Evolutionary conservation across 2,888 invertebrate genomes (phyloP).

Genomic region (Parapristionchus giblindavisi): DNA sequence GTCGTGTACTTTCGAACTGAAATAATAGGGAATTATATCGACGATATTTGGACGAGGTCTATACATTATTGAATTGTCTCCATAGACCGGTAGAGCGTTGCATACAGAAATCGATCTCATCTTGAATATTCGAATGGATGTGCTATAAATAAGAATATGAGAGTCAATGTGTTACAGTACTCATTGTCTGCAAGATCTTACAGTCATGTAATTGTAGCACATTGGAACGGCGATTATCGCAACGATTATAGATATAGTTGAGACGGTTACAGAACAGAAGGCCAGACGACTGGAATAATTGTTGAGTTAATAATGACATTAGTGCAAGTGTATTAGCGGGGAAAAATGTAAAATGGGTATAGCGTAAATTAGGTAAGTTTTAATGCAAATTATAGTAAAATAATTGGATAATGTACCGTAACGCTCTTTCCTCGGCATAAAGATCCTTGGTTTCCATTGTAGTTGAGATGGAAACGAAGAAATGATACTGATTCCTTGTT

Average conservation of each 20-base stretch:
- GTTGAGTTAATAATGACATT: not conserved
- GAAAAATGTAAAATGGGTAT: not conserved
- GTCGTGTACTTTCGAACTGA: not conserved
- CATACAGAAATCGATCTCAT: slow-evolving; percentile 33
- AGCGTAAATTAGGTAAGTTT: no score
- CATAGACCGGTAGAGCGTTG: slow-evolving; percentile 21
- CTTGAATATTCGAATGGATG: slow-evolving; percentile 23
- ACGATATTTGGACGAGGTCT: not conserved
- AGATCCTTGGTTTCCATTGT: slow-evolving; percentile 2
- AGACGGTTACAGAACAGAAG: slow-evolving; percentile 20
- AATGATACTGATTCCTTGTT: no score
- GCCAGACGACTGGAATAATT: slow-evolving; percentile 8
- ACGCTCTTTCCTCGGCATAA: slow-evolving; percentile 13
- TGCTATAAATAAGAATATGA: not conserved
- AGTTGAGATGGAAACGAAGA: not conserved
- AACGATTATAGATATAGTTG: not conserved
- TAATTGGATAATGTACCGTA: not conserved
- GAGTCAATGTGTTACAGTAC: not conserved
- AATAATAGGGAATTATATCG: no score
- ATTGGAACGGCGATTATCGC: slow-evolving; percentile 24
- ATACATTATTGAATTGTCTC: not conserved
- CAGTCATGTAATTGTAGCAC: slow-evolving; percentile 29
- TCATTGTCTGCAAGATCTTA: not conserved
- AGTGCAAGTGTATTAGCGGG: not conserved
- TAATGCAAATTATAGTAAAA: not conserved